phyloP scores from a whole-genome alignment of 2,113 vertebrate species.

The Cryptotis parvus region DNA sequence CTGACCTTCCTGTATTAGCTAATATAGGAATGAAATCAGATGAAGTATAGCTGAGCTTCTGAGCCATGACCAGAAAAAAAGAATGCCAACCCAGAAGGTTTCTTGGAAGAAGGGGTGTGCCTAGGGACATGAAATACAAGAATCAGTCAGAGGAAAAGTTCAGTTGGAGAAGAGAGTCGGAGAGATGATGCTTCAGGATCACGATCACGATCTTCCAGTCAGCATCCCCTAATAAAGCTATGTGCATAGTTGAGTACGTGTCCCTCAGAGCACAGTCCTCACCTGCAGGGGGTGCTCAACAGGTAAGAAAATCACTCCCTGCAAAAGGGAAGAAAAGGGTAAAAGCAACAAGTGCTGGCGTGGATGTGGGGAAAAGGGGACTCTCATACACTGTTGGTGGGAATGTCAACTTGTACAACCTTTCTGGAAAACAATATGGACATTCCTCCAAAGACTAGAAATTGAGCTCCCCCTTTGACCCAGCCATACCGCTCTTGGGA shows the following conservation, averaged over 20 bases:
- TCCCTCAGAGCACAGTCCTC: not conserved
- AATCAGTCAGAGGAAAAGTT: not conserved
- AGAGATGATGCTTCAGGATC: accelerated
- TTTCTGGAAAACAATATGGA: no score
- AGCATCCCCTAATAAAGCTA: no score
- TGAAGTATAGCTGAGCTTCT: not conserved
- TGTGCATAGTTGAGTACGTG: accelerated
- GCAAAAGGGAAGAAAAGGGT: not conserved
- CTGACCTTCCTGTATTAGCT: not conserved
- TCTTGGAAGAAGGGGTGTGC: not conserved
- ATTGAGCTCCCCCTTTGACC: no score
- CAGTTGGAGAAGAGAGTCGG: not conserved
- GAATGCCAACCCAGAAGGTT: not conserved
- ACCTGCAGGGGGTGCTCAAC: no score
- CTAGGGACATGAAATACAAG: no score
- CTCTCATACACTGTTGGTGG: no score
- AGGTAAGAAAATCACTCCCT: not conserved
- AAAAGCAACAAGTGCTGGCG: no score
- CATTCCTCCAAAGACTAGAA: no score
- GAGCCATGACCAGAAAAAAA: not conserved
- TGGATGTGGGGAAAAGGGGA: no score
- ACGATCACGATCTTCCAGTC: accelerated
- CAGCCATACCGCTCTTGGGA: no score
- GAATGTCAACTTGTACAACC: no score
- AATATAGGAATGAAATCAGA: no score